Evolutionary conservation across 1,140 invertebrate genomes (phyloP), one percentile per base, ranked within the genome.

Genomic region (Drosophila littoralis): DNA sequence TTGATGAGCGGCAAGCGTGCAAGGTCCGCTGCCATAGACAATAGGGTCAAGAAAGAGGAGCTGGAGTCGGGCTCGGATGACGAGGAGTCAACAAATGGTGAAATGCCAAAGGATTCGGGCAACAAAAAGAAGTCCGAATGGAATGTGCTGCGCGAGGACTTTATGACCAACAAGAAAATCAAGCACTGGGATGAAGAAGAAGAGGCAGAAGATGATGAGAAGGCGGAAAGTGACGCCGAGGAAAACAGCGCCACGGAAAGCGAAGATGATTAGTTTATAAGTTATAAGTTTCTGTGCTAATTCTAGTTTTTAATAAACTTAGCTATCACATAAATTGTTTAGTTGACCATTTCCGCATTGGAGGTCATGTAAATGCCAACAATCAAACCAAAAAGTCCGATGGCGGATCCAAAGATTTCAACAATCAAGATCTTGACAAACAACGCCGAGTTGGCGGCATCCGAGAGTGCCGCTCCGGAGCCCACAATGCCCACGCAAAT

Each of bases 361-460:
- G 94, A 94, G n/a, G 93, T 94, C 95, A 98, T 97, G 91, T 99
- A 97, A 93, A 99, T 98, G 74, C 97, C 97, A 63, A 99, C 98
- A 93, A 99, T 99, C 17, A 99, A 94, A 55, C 98, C 98, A 94
- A 99, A 99, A 0, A 99, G 94, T 84, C 98, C 98, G 93, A 99
- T 99, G 72, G 98, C 98, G 91, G 97, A 98, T 8, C 97, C 98
- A 92, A 99, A 99, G 92, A 99, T 99, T 94, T 99, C 98, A 51
- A 99, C 96, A 92, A 99, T 99, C 2, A 99, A 94, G 92, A 99
- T 98, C 93, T 99, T 99, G 6, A 99, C 98, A 91, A 99, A 99
- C 7, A 99, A 94, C 3, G 96, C 94, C 12, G 97, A 95, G 93
- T 99, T 98, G 7, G 98, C 98, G 54, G 98, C 98, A 94, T 99